Base-by-base conservation (phyloP, 2,797 vertebrate species). In the Pangasius larnaudii region DNA sequence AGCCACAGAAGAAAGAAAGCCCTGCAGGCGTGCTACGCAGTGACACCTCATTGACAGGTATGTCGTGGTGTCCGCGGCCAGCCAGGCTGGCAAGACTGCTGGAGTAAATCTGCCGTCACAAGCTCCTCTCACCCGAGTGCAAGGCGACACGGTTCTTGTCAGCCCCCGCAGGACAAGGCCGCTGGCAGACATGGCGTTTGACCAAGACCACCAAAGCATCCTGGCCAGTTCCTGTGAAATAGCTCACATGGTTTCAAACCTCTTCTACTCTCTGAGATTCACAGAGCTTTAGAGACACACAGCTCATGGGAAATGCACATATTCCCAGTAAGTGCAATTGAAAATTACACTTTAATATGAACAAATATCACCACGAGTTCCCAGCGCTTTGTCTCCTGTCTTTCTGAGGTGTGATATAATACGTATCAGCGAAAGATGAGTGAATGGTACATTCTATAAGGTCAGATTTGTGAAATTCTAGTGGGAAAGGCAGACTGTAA, bases 21-120 rank as follows among this genome's bases (percentile, higher is more conserved):
- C 69, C 36, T 85, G 85, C 51, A 75, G 88, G 78, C 88, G 78
- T 58, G 82, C 82, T 89, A 84, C 77, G 36, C 89, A 82, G 89
- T 90, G 91, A 91, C 92, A 90, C 89, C 88, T 88, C 78, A 89
- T 89, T 91, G 91, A 92, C 91, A 91, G 91, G 89, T 90, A 89
- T 86, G 85, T 91, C 89, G 79, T 56, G 79, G 82, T 89, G 87
- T 90, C 88, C 77, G 65, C 22, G 51, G 89, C 89, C 87, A 88
- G 88, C 86, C 80, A 87, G 85, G 88, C 87, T 85, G 80, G 78
- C 89, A 36, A 58, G 71, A 56, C 49, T 42, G 84, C 78, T 90
- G 77, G 89, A 90, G 88, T 93, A 89, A 92, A 91, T 87, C 85
- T 88, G 90, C 89, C 89, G 74, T 88, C 90, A 72, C 90, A 71